These are phyloP conservation scores for Antheraea assamensis DNA, from an alignment of 2,888 invertebrate species.

Conservation along the genomic window DNA sequence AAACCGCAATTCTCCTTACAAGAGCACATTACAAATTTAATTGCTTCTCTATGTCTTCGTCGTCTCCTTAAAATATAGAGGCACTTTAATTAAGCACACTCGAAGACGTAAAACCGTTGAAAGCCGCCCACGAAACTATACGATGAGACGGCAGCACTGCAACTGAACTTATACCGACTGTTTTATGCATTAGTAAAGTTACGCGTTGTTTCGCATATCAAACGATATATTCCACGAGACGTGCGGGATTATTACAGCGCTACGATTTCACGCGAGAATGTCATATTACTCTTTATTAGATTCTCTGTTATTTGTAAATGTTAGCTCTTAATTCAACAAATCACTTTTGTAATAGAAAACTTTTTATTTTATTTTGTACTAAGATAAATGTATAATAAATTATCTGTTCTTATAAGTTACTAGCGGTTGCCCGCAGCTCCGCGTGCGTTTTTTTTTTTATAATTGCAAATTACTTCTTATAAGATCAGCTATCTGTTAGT, in stretches of 20 bases:
- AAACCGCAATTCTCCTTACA: slow-evolving; percentile 10
- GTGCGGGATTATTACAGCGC: background rate
- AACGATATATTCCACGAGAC: background rate
- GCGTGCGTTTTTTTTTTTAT: no score
- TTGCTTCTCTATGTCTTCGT: slow-evolving; percentile 14
- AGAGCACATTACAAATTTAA: slow-evolving; percentile 13
- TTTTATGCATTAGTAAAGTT: slow-evolving; percentile 2
- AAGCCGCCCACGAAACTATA: slow-evolving; percentile 2
- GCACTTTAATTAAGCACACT: slow-evolving; percentile 7
- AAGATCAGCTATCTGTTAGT: no score
- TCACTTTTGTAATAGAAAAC: no score
- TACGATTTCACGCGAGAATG: background rate
- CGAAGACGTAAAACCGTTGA: slow-evolving; percentile 11
- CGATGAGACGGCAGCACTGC: background rate
- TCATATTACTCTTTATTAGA: background rate
- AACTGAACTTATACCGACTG: background rate
- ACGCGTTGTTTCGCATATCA: slow-evolving; percentile 3
- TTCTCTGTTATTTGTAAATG: background rate
- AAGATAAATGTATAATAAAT: no score
- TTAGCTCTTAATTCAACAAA: background rate
- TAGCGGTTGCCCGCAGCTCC: no score
- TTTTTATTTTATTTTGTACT: no score
- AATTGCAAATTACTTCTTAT: no score
- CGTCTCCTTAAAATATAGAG: slow-evolving; percentile 12
- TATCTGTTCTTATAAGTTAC: no score